Evolutionary conservation across 1,140 invertebrate genomes (phyloP).

Genomic region (Drosophila lini): DNA sequence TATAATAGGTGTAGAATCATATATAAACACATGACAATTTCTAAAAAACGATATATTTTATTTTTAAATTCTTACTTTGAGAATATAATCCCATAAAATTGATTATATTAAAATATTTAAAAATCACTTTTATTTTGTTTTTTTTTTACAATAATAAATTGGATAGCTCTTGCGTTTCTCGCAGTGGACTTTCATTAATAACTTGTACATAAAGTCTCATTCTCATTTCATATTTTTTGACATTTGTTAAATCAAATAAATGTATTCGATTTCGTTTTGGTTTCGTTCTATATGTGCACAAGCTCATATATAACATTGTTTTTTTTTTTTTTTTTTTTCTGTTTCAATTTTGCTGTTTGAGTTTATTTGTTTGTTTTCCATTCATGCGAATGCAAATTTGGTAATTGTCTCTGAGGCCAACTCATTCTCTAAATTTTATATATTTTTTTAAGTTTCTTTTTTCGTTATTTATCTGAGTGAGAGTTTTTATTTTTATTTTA

Average conservation of each 20-base stretch:
- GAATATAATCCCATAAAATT: not conserved
- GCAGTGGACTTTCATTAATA: conserved; percentile 57
- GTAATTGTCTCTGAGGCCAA: conserved; percentile 58
- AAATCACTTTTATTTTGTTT: not conserved
- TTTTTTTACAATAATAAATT: not conserved
- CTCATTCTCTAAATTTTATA: conserved; percentile 12
- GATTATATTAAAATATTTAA: not conserved
- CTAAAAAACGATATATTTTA: no score
- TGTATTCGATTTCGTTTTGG: conserved; percentile 48
- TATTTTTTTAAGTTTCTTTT: conserved; percentile 15
- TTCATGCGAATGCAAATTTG: conserved; percentile 77
- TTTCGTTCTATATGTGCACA: conserved; percentile 15
- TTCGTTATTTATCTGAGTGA: conserved; percentile 63
- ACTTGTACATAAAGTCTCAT: conserved; percentile 60
- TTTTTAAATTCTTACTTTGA: no score
- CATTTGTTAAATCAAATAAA: conserved; percentile 76
- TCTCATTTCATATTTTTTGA: conserved; percentile 76
- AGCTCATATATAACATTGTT: conserved; percentile 15
- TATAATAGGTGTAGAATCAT: no score
- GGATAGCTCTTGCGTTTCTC: conserved; percentile 8
- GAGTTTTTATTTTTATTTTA: conserved; percentile 69
- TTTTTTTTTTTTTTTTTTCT: conserved; percentile 62
- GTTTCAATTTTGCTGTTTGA: conserved; percentile 72
- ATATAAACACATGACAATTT: no score
- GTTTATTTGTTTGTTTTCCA: conserved; percentile 80